Percentiles rank a stretch among this genome's conserved stretches.
These are phyloP conservation scores for Oceanodroma tethys DNA, from an alignment of 2,113 vertebrate species.

Conservation along the genomic window DNA sequence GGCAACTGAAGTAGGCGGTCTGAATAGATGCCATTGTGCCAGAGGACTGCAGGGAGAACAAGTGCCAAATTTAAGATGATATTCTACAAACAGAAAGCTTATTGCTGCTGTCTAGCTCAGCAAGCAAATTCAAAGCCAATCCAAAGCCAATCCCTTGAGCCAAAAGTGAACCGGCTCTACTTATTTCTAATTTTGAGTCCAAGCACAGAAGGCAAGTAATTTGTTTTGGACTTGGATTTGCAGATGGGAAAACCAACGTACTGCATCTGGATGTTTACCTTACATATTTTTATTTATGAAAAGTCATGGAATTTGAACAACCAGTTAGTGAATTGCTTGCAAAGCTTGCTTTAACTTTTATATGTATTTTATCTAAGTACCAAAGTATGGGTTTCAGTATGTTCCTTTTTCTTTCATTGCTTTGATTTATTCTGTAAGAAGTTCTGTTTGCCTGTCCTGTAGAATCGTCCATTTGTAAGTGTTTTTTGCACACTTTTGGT, in stretches of 20 bases:
- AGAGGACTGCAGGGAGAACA: conserved; percentile 2
- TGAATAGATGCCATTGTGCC: conserved; percentile 32
- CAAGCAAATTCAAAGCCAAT: background rate
- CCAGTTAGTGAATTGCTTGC: background rate
- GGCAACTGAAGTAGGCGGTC: background rate
- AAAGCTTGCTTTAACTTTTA: background rate
- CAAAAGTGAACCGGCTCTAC: conserved; percentile 1
- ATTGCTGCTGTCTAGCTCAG: conserved; percentile 6
- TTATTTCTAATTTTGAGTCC: conserved; percentile 9
- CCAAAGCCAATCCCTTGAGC: conserved; percentile 11
- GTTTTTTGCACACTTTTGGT: background rate
- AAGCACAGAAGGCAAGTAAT: conserved; percentile 10
- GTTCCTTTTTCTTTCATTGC: background rate
- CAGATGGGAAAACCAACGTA: background rate
- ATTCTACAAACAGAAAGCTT: conserved; percentile 36
- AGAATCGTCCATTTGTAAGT: background rate
- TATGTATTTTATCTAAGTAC: background rate
- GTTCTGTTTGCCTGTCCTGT: background rate
- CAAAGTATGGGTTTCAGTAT: background rate
- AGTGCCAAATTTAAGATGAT: conserved; percentile 56
- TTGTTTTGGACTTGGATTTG: conserved; percentile 34
- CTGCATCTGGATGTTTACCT: background rate
- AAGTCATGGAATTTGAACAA: background rate
- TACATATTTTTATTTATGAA: background rate
- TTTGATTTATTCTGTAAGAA: conserved; percentile 8